Conservation (phyloP, 1,140 invertebrate species). For the Druon quercuslanigerum region DNA sequence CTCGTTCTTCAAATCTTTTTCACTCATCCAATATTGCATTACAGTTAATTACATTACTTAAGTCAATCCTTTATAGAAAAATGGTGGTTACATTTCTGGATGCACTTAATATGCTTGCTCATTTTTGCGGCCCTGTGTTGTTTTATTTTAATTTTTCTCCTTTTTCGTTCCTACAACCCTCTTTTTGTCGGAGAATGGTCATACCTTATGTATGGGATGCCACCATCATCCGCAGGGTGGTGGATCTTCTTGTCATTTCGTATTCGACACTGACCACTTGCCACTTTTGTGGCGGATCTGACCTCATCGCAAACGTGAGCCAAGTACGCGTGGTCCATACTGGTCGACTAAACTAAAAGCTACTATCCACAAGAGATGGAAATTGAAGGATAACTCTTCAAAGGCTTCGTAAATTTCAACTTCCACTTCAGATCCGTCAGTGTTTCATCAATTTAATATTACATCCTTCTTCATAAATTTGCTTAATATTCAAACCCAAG, state of each 20-base stretch:
- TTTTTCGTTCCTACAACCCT: constrained; percentile 45
- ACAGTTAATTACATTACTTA: too few relatives aligned
- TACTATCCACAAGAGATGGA: not conserved
- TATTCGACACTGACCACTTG: constrained; percentile 57
- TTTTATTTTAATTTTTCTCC: not conserved
- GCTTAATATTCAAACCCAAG: not conserved
- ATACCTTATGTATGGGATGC: constrained; percentile 55
- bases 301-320: constrained; percentile 44
- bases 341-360: not conserved
- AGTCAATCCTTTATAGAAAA: too few relatives aligned
- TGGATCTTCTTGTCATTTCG: constrained; percentile 52
- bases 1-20: constrained; percentile 14
- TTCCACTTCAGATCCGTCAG: not conserved
- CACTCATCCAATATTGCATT: constrained; percentile 37
- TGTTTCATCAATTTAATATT: not conserved
- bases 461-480: not conserved
- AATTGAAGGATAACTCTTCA: constrained; percentile 1
- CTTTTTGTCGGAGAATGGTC: constrained; percentile 41
- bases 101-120: too few relatives aligned
- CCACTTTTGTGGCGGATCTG: constrained; percentile 53
- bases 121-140: too few relatives aligned
- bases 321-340: not conserved
- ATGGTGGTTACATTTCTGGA: too few relatives aligned
- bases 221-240: constrained; percentile 43
- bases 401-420: not conserved